Base-by-base conservation (phyloP, 2,113 vertebrate species). In the Geothlypis trichas region DNA sequence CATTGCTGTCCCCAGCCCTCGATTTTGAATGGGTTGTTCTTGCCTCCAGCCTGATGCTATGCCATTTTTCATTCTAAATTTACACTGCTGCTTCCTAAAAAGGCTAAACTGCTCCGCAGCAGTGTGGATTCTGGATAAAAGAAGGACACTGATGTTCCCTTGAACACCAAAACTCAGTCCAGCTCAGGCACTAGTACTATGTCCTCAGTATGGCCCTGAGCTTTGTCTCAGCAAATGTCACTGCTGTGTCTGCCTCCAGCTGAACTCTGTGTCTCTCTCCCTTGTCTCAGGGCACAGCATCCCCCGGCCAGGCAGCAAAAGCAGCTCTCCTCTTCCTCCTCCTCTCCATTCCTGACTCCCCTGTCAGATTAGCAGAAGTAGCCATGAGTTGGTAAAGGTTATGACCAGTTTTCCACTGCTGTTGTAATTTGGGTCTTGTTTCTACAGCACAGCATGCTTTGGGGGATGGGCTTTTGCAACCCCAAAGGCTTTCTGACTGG, bases 21-120 rank as follows among this genome's bases (percentile, higher is more conserved):
- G 0, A 28, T 79, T 94, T 31, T 55, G 67, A 89, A 76, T 58
- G 33, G 55, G 24, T 81, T 30, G 58, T 42, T 67, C 66, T 92
- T 77, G 65, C 31, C 37, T 95, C 73, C 62, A 91, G 69, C 62
- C 77, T 89, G 47, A 10, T 77, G 33, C 68, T 76, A 28, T 22
- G 20, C 58, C 41, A 30, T 87, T 69, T 24, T 12, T 54, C 44
- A 39, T 87, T 66, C n/a, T 46, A 75, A 57, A 94, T 69, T 83
- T 91, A 83, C 24, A 88, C 16, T 1, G 0, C 22, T 8, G 1
- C 59, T 91, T 95, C 75, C 51, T 87, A 74, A 74, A 95, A 95
- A 65, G 68, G 46, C 46, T 54, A 75, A 75, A 35, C 5, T 7
- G 39, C 44, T 87, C 52, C 23, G 42, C 19, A 49, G 35, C 35